These are phyloP conservation scores for Myrmophylax atrothorax DNA, from an alignment of 2,113 vertebrate species.

Conservation along the genomic window DNA sequence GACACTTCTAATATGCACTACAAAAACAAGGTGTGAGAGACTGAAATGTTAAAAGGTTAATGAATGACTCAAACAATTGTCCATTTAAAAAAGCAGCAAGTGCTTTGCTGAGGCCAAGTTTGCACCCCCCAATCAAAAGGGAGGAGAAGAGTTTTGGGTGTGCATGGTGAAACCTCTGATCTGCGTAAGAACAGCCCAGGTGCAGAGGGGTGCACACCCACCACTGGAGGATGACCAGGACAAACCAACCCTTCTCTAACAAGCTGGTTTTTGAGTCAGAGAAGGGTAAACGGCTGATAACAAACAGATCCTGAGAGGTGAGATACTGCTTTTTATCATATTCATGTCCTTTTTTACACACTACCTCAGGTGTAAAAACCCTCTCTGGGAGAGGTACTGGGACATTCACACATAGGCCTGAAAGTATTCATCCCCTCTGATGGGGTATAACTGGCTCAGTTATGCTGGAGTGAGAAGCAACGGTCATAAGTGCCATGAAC, in stretches of 20 bases:
- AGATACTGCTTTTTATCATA: background rate
- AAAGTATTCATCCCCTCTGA: background rate
- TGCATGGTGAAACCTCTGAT: background rate
- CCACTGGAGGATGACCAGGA: fast-evolving
- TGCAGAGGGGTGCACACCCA: background rate
- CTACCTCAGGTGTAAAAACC: background rate
- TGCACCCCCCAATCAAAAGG: fast-evolving
- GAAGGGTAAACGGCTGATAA: background rate
- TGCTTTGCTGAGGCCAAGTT: background rate
- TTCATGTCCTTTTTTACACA: fast-evolving
- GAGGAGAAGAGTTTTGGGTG: background rate
- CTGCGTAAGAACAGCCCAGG: background rate
- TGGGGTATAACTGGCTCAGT: background rate
- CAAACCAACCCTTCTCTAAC: background rate
- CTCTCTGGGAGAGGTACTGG: background rate
- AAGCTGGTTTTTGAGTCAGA: background rate
- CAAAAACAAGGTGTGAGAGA: background rate
- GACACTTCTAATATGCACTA: background rate
- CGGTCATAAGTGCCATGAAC: background rate
- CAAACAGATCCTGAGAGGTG: fast-evolving
- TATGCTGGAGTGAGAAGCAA: fast-evolving
- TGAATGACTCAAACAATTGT: fast-evolving
- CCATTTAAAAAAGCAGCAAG: background rate
- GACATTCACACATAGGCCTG: background rate
- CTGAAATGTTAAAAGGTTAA: background rate